Evolutionary conservation across 1,140 invertebrate species (phyloP).

Genomic region (Cotesia chilonis): DNA sequence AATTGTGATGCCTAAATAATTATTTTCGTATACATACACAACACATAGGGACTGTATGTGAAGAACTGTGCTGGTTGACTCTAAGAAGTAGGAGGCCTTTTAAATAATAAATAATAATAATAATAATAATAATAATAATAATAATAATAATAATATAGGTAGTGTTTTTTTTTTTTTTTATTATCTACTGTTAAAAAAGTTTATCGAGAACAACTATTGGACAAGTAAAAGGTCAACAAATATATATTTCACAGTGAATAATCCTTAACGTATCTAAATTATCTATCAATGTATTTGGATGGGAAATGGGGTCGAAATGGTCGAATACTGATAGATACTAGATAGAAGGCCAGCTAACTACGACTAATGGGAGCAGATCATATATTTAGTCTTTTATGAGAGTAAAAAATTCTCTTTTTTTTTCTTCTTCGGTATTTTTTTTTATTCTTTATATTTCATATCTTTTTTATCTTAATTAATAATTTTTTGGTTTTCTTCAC

Average conservation of each 20-base stretch:
- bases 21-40: not conserved
- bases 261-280: too few species aligned
- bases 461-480: constrained; percentile 20
- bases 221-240: too few species aligned
- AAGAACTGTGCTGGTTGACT: too few species aligned
- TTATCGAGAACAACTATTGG: too few species aligned
- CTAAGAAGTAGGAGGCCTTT: too few species aligned
- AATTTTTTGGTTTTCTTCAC: constrained; percentile 7
- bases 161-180: too few species aligned
- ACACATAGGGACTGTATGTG: too few species aligned
- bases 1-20: not conserved
- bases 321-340: constrained; percentile 31
- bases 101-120: too few species aligned
- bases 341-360: constrained; percentile 29
- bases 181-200: too few species aligned
- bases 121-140: too few species aligned
- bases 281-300: constrained; percentile 22
- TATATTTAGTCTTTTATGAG: constrained; percentile 33
- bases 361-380: constrained; percentile 34
- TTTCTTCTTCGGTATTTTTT: constrained; percentile 7
- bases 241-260: too few species aligned
- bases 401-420: constrained; percentile 36
- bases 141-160: too few species aligned
- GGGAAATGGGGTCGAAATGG: constrained; percentile 36
- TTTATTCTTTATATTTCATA: not conserved